These are phyloP conservation scores for Naja naja DNA, from an alignment of 2,113 vertebrate genomes.

Conservation along the genomic window DNA sequence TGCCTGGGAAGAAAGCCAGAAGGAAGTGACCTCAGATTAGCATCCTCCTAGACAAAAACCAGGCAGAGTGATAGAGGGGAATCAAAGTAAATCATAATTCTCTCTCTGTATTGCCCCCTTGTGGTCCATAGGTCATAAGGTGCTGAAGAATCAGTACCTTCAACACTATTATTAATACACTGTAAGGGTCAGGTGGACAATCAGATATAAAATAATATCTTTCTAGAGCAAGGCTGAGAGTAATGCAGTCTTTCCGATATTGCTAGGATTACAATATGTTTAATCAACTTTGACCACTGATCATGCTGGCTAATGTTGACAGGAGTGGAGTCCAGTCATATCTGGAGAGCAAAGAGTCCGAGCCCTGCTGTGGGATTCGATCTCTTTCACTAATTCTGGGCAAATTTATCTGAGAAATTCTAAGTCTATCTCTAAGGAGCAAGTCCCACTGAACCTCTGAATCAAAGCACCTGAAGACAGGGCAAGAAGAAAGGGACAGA, in stretches of 20 bases:
- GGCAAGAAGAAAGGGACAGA: neutral
- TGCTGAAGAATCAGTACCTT: neutral
- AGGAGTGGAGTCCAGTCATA: neutral
- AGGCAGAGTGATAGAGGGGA: neutral
- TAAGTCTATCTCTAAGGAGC: neutral
- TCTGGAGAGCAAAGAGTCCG: neutral
- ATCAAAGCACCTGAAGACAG: neutral
- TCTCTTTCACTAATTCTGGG: neutral
- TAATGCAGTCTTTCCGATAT: neutral
- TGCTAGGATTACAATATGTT: neutral
- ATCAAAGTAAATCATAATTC: neutral
- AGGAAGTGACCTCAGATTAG: neutral
- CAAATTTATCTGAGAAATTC: neutral
- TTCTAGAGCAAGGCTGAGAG: neutral
- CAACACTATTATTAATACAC: neutral
- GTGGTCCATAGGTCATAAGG: neutral
- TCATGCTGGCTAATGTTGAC: neutral
- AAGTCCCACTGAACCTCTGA: neutral
- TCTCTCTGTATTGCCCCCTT: neutral
- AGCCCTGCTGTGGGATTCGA: neutral
- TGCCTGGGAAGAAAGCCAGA: neutral
- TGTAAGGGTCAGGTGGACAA: neutral
- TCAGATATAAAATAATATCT: neutral
- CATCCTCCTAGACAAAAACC: neutral
- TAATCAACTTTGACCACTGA: neutral